Conservation (phyloP, 2,113 vertebrate species). For the Egretta garzetta region DNA sequence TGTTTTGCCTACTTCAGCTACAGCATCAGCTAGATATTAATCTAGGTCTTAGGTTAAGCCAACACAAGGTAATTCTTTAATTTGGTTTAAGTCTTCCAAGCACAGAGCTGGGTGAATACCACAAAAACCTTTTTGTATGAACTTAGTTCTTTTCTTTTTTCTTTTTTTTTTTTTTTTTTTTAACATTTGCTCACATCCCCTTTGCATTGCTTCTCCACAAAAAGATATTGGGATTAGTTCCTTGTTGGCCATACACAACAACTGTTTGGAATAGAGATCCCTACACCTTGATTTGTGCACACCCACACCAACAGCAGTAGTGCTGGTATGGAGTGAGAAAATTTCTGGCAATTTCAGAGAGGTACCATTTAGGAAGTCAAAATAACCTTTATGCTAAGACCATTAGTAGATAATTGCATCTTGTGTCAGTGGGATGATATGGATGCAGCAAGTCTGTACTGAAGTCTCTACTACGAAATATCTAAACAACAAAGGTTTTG, state of each 20-base stretch:
- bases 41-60: neutral
- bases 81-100: neutral
- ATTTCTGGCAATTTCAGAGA: neutral
- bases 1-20: neutral
- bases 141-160: neutral
- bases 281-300: neutral
- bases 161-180: no score
- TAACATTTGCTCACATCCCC: neutral
- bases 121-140: rapidly evolving
- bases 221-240: neutral
- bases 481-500: neutral
- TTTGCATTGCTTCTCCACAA: neutral
- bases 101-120: neutral
- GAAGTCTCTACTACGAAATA: neutral
- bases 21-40: neutral
- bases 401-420: neutral
- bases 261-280: neutral
- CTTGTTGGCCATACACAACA: neutral
- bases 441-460: neutral
- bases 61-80: neutral
- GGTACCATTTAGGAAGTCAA: neutral
- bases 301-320: neutral
- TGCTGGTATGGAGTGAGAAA: neutral
- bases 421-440: neutral
- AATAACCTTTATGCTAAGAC: neutral